phyloP scores from a whole-genome alignment of 2,797 vertebrate genomes.

The Sebastolobus altivelis region DNA sequence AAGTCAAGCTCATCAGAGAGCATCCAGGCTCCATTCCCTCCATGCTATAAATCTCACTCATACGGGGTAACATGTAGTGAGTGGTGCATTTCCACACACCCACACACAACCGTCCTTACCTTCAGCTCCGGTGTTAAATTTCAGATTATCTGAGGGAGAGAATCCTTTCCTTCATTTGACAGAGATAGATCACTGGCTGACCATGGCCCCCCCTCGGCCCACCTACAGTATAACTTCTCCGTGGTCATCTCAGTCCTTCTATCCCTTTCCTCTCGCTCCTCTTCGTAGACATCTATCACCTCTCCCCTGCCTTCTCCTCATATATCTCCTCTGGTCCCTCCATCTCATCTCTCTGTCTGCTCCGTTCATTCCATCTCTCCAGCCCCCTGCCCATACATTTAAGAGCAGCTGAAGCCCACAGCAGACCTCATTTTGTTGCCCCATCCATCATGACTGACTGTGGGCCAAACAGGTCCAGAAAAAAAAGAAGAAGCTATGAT shows the following conservation, averaged over 20 bases:
- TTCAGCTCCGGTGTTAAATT: conserved; percentile 38
- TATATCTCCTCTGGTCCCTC: conserved; percentile 70
- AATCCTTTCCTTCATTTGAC: conserved; percentile 64
- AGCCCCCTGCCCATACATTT: conserved; percentile 72
- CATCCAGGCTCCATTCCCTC: conserved; percentile 48
- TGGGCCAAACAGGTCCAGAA: conserved; percentile 70
- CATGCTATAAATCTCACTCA: conserved; percentile 75
- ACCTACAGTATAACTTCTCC: conserved; percentile 57
- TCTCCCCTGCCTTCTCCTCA: conserved; percentile 58
- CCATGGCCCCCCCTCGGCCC: conserved; percentile 22
- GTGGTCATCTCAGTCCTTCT: conserved; percentile 62
- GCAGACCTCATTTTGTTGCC: conserved; percentile 66
- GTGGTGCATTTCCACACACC: conserved; percentile 25
- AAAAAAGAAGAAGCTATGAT: conserved; percentile 60
- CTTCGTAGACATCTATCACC: conserved; percentile 70
- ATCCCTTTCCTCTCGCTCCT: conserved; percentile 31
- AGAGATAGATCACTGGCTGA: conserved; percentile 66
- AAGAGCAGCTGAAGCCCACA: conserved; percentile 79
- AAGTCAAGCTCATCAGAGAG: conserved; percentile 68
- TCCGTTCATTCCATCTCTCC: conserved; percentile 58
- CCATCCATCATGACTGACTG: conserved; percentile 80
- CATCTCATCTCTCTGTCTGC: conserved; percentile 69
- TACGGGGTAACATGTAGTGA: conserved; percentile 14
- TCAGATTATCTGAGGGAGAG: conserved; percentile 58
- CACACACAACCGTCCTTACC: conserved; percentile 34